Conservation (phyloP, 2,113 vertebrate species). For the Brachypteracias leptosomus region DNA sequence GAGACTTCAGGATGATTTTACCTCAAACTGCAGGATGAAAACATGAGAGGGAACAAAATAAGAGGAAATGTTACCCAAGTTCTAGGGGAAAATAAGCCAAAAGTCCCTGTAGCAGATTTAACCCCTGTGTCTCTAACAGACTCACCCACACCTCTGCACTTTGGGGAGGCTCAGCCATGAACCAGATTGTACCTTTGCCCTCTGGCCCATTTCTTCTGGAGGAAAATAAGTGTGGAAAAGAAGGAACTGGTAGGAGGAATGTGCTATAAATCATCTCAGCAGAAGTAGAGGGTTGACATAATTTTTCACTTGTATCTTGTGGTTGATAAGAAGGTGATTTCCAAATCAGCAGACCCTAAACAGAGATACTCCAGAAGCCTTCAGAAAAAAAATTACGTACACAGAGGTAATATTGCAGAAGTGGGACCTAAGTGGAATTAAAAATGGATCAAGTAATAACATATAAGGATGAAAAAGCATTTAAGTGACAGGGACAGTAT, state of each 20-base stretch:
- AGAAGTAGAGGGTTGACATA: neutral
- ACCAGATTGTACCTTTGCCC: neutral
- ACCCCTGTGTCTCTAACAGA: neutral
- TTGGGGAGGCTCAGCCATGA: neutral
- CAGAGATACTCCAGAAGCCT: neutral
- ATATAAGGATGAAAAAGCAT: neutral
- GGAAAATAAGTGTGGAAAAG: neutral
- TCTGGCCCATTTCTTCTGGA: neutral
- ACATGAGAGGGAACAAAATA: neutral
- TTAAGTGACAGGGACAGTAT: neutral
- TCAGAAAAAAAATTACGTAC: neutral
- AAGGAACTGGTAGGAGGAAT: neutral
- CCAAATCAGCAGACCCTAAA: neutral
- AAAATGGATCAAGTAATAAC: neutral
- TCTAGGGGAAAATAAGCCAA: neutral
- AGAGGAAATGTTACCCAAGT: neutral
- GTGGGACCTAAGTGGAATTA: neutral
- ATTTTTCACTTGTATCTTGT: neutral
- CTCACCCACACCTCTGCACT: neutral
- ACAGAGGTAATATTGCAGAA: neutral
- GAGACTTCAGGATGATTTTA: slow-evolving; percentile 15
- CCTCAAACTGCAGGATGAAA: slow-evolving; percentile 1
- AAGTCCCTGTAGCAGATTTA: neutral
- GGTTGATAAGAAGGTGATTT: slow-evolving; percentile 8
- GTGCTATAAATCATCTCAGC: neutral